Evolutionary conservation across 2,113 vertebrate species (phyloP).

Genomic region (Hydrolagus affinis): DNA sequence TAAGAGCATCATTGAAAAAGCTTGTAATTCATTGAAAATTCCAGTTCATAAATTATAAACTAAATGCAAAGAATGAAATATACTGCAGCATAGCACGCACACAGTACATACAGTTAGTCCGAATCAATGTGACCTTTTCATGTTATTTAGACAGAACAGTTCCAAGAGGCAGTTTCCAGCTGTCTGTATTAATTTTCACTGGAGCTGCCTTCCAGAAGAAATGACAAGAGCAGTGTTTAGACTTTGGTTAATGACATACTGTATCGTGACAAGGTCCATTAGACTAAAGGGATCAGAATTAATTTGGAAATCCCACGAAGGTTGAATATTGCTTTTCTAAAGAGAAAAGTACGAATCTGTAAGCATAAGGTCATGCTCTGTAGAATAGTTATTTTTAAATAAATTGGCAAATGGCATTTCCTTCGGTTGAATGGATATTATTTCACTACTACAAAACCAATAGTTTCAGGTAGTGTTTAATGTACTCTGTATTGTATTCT

Average conservation of each 20-base stretch:
- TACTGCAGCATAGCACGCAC: neutral
- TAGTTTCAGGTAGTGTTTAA: too few species aligned
- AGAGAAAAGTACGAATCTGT: neutral
- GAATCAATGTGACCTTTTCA: neutral
- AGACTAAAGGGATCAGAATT: conserved; percentile 4
- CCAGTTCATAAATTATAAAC: neutral
- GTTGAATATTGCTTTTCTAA: neutral
- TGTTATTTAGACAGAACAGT: conserved; percentile 17
- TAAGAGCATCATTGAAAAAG: neutral
- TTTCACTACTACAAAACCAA: too few species aligned
- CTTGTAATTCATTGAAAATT: neutral
- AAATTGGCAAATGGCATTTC: neutral
- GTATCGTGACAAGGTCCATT: conserved; percentile 12
- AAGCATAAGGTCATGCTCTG: neutral
- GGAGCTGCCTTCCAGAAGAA: conserved; percentile 9
- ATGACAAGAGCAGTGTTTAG: conserved; percentile 9
- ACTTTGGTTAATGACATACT: neutral
- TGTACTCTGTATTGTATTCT: too few species aligned
- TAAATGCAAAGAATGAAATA: neutral
- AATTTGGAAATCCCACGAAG: neutral
- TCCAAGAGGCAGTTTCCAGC: conserved; percentile 18
- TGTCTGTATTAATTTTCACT: conserved; percentile 17
- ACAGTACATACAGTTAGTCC: neutral
- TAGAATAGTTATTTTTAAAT: neutral
- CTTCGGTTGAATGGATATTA: neutral